Evolutionary conservation across 2,888 invertebrate genomes (phyloP).

Genomic region (Syrphus vitripennis): DNA sequence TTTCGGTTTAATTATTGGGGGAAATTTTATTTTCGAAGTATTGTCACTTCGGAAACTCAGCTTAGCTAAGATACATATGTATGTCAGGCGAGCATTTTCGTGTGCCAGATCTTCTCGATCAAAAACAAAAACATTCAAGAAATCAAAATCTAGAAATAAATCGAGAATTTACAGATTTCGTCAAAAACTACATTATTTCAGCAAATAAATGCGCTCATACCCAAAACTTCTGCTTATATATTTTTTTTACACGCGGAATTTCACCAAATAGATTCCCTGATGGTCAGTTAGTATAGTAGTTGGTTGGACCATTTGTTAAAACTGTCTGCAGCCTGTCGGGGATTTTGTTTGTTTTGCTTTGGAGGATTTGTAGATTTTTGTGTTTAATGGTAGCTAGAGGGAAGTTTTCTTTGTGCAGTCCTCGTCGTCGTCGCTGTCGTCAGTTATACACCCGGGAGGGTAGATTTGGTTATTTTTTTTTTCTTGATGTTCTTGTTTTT

Average conservation of each 20-base stretch:
- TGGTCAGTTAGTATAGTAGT: constrained; percentile 58
- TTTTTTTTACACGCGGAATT: constrained; percentile 12
- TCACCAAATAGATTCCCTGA: constrained; percentile 39
- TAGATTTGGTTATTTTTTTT: neutral
- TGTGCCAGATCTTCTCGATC: no score
- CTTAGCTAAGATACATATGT: no score
- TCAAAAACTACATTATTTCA: no score
- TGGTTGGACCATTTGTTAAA: constrained; percentile 63
- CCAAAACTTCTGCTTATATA: neutral
- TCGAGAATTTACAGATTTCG: no score
- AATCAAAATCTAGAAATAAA: neutral
- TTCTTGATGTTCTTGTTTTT: neutral
- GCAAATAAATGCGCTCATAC: neutral
- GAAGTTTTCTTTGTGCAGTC: constrained; percentile 31
- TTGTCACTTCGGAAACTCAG: no score
- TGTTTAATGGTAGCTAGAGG: constrained; percentile 25
- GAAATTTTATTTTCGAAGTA: no score
- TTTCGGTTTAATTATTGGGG: no score
- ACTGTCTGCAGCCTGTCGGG: constrained; percentile 52
- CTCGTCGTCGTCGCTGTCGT: neutral
- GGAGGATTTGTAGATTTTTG: constrained; percentile 58
- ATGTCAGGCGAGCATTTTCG: no score
- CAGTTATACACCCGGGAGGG: neutral
- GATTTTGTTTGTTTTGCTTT: constrained; percentile 62
- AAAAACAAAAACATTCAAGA: no score